Base-by-base conservation (phyloP, 1,140 invertebrate genomes). In the Neodiprion pinetum region DNA sequence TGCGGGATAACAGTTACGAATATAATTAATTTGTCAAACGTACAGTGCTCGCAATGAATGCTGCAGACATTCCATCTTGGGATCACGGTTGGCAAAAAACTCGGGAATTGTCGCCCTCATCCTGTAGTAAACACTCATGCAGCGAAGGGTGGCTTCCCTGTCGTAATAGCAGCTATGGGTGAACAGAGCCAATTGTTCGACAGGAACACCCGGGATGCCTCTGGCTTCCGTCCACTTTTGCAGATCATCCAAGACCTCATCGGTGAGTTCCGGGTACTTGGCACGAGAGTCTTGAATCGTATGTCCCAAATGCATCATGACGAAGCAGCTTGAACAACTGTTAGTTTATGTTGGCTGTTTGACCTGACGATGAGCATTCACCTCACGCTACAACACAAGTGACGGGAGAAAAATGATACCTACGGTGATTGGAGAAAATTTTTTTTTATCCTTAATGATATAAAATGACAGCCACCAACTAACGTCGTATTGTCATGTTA, bases 121-220 rank as follows among this genome's bases (percentile, higher is more conserved):
- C 48, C 85, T 85, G 79, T 91, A 93, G 82, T 92, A 93, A 74
- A 85, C 88, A 70, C 89, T 86, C 80, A 93, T 91, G 75, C 91
- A 92, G n/a, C 80, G 88, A 79, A 91, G 90, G 0, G 89, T 91
- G 66, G 85, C 85, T 28, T 91, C 89, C 7, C 90, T 73, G 48
- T 92, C 86, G 48, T 88, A 90, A 53, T 90, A 87, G 82, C 92
- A 93, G 50, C 91, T 91, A 66, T 92, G 87, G 47, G 91, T 88
- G 79, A 92, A 93, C 49, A 92, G 82, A 1, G 91, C 86, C 12
- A 93, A 84, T 72, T 89, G 84, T 72, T 86, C 85, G 0, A 73
- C 17, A 8, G 86, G 82, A 66, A 87, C 74, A 14, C 78, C 70
- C 1, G 78, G 50, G 12, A 85, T 67, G 0, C 78, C 77, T 12